Conservation (phyloP, 1,140 invertebrate species). For the Dufourea novaeangliae region DNA sequence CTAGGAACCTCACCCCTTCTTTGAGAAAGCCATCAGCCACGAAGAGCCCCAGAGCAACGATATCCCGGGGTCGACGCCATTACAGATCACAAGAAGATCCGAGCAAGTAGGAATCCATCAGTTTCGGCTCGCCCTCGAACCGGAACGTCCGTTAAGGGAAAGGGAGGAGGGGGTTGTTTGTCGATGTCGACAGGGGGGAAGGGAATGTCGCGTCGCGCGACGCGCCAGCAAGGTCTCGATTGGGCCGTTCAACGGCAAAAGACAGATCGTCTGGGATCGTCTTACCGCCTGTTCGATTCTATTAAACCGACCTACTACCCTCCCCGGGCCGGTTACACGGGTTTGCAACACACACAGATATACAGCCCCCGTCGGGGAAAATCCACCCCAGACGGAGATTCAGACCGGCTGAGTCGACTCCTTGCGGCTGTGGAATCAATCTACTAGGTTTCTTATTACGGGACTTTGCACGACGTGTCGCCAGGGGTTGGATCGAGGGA, state of each 20-base stretch:
- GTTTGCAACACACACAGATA: not conserved
- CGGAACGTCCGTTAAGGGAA: slow-evolving; percentile 51
- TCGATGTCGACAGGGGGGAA: slow-evolving; percentile 18
- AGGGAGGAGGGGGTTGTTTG: slow-evolving; percentile 53
- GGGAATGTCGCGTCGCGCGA: slow-evolving; percentile 50
- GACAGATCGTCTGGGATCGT: slow-evolving; percentile 74
- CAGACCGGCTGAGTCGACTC: not conserved
- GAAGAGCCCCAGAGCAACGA: not conserved
- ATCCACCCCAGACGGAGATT: slow-evolving; percentile 8
- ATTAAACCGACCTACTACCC: slow-evolving; percentile 66
- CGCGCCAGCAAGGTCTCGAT: slow-evolving; percentile 64
- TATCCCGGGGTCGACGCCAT: slow-evolving; percentile 11
- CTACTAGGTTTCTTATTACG: slow-evolving; percentile 1
- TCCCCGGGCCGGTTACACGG: not conserved
- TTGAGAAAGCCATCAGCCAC: not conserved
- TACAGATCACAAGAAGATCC: slow-evolving; percentile 44
- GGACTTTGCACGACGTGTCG: slow-evolving; percentile 8
- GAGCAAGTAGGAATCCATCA: slow-evolving; percentile 54
- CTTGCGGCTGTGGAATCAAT: not conserved
- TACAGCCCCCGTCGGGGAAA: not conserved
- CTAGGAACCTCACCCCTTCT: not conserved
- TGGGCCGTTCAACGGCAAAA: slow-evolving; percentile 69
- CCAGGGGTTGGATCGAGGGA: not conserved
- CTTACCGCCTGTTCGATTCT: slow-evolving; percentile 75
- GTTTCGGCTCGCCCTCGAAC: slow-evolving; percentile 41